Base-by-base conservation (phyloP, 2,113 vertebrate genomes). In the Aramus guarauna region DNA sequence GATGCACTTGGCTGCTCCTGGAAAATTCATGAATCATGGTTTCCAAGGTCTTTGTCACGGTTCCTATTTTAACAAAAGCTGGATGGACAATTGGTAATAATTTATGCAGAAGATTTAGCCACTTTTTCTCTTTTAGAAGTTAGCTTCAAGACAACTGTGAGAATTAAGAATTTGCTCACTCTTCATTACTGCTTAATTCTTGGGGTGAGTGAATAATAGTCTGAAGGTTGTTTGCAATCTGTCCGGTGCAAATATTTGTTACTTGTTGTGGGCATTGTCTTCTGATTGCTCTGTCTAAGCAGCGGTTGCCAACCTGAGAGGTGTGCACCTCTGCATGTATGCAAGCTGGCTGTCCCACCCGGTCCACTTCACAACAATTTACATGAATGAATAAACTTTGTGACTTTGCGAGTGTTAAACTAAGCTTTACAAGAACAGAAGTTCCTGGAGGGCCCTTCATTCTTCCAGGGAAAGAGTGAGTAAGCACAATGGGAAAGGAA, bases 1-100 rank as follows among this genome's bases (percentile, higher is more conserved):
- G 94, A 92, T 95, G 74, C 96, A 95, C 94, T 97, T 94, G 81
- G 62, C 63, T 97, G 94, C 82, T 92, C 60, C 85, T 83, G 91
- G 83, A 90, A 97, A 97, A 97, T 93, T 85, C 23, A 59, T 66
- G 71, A 81, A 83, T 93, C 92, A 71, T 63, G 60, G 77, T 95
- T 97, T 95, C 94, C 83, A 96, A 92, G 74, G 79, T 76, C 94
- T 97, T 97, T 97, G 90, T 90, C 69, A 93, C 2, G 6, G 63
- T 88, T 92, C 69, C 74, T 88, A 58, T 90, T 90, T 77, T 74
- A 91, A 84, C 53, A 94, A 89, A 88, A 96, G 47, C 60, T 94
- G 71, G 78, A 84, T 21, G 52, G 58, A 95, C 81, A 94, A 91
- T 23, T 74, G 62, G 22, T 29, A 92, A 56, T 74, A 95, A 88